Percentiles rank a stretch among this genome's conserved stretches.
phyloP scores from a whole-genome alignment of 2,888 invertebrate genomes.

The Notodonta dromedarius region DNA sequence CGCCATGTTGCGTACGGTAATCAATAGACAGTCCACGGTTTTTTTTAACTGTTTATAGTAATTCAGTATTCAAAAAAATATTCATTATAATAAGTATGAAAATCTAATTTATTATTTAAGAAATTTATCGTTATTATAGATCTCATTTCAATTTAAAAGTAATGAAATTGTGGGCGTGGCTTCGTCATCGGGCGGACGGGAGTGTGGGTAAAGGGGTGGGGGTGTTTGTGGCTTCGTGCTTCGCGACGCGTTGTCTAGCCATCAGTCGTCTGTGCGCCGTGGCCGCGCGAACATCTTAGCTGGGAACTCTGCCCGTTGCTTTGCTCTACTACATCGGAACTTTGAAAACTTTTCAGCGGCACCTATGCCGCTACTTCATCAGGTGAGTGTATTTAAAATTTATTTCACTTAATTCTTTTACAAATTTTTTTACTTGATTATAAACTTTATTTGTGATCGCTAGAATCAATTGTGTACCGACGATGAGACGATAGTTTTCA shows the following conservation, averaged over 20 bases:
- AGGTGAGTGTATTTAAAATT: constrained; percentile 50
- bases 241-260: constrained; percentile 45
- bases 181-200: constrained; percentile 13
- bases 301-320: constrained; percentile 49
- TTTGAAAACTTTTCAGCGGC: constrained; percentile 59
- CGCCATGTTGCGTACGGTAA: constrained; percentile 30
- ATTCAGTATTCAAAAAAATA: background rate
- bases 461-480: background rate
- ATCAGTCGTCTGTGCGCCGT: constrained; percentile 67
- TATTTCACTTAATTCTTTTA: background rate
- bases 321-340: constrained; percentile 45
- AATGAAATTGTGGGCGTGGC: constrained; percentile 40
- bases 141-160: constrained; percentile 18
- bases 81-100: background rate
- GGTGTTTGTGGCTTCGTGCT: constrained; percentile 58
- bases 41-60: background rate
- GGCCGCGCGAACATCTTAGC: constrained; percentile 52
- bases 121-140: background rate
- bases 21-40: constrained; percentile 1
- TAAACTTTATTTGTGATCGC: too few species aligned
- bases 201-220: constrained; percentile 46
- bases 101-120: background rate
- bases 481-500: constrained; percentile 8
- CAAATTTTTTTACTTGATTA: background rate
- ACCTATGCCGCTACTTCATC: constrained; percentile 73